Evolutionary conservation across 2,888 invertebrate genomes (phyloP).

Genomic region (Aricia artaxerxes): DNA sequence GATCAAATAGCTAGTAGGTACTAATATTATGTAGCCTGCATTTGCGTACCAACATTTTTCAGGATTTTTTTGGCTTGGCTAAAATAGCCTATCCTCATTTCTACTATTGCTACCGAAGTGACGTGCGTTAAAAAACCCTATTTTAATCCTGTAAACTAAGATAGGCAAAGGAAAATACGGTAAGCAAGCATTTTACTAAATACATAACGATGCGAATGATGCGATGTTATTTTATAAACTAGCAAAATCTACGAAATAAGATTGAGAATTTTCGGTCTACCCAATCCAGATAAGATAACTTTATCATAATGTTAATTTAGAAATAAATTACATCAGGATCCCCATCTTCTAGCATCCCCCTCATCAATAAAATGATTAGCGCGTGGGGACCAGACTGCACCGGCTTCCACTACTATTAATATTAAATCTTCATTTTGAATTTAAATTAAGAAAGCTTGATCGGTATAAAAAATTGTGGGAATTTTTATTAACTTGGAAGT

Average conservation of each 20-base stretch:
- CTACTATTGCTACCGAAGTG: too few species aligned
- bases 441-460: background rate
- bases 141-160: too few species aligned
- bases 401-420: background rate
- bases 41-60: too few species aligned
- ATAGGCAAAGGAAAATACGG: too few species aligned
- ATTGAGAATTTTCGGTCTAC: background rate
- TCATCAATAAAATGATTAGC: slow-evolving; percentile 29
- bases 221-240: background rate
- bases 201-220: too few species aligned
- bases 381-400: slow-evolving; percentile 2
- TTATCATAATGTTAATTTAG: slow-evolving; percentile 28
- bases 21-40: too few species aligned
- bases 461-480: background rate
- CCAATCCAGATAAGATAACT: slow-evolving; percentile 22
- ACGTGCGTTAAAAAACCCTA: too few species aligned
- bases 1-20: too few species aligned
- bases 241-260: background rate
- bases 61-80: too few species aligned
- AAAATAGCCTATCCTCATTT: too few species aligned
- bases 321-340: slow-evolving; percentile 23
- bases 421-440: slow-evolving; percentile 17
- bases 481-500: background rate
- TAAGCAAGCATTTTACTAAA: too few species aligned
- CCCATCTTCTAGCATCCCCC: slow-evolving; percentile 3